Evolutionary conservation across 2,113 vertebrate genomes (phyloP).

Genomic region (Genyomyrus donnyi): DNA sequence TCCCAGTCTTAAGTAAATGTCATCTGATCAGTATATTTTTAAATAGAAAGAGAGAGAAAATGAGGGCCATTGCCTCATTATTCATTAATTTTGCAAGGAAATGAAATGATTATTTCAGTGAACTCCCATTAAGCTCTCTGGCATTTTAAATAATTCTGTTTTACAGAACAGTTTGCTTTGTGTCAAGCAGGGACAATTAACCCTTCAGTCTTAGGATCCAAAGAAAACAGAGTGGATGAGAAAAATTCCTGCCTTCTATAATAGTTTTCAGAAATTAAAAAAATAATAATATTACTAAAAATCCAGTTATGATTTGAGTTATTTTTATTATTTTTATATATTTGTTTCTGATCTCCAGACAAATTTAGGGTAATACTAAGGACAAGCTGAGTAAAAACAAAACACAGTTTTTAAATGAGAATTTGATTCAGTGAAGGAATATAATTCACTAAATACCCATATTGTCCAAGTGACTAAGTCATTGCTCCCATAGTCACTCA

Average conservation of each 20-base stretch:
- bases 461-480: not conserved
- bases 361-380: not conserved
- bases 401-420: not conserved
- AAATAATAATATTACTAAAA: not conserved
- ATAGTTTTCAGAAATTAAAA: not conserved
- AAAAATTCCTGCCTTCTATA: not conserved
- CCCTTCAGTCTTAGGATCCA: conserved; percentile 25
- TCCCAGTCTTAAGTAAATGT: conserved; percentile 92
- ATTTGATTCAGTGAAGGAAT: not conserved
- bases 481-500: not conserved
- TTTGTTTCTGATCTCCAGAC: not conserved
- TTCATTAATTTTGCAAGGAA: conserved; percentile 88
- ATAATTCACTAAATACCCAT: not conserved
- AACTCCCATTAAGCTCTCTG: conserved; percentile 79
- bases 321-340: not conserved
- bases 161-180: conserved; percentile 66
- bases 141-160: conserved; percentile 84
- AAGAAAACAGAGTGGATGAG: not conserved
- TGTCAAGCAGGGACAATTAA: conserved; percentile 38
- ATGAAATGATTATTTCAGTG: conserved; percentile 93
- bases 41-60: conserved; percentile 76
- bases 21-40: conserved; percentile 86
- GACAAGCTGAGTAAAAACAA: not conserved
- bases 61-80: conserved; percentile 91
- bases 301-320: not conserved